Percentiles rank a stretch among this genome's conserved stretches.
These are phyloP conservation scores for Crypturellus undulatus DNA, from an alignment of 2,113 vertebrate genomes.

Conservation along the genomic window DNA sequence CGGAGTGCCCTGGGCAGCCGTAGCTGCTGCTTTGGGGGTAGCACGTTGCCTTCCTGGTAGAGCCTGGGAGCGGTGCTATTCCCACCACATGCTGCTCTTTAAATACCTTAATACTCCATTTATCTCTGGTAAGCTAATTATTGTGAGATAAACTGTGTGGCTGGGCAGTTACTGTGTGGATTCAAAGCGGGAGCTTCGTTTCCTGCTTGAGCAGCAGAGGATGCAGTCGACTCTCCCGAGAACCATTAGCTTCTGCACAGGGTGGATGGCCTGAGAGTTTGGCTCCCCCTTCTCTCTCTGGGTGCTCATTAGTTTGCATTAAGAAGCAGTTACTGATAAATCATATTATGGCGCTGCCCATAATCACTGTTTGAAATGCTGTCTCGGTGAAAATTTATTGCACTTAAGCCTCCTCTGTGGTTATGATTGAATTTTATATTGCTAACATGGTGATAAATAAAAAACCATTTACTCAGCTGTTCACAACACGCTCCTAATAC, in stretches of 20 bases:
- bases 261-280: not conserved
- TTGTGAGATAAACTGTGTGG: slow-evolving; percentile 61
- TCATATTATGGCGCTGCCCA: slow-evolving; percentile 17
- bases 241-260: not conserved
- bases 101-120: slow-evolving; percentile 59
- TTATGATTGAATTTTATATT: slow-evolving; percentile 25
- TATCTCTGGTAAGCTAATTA: slow-evolving; percentile 60
- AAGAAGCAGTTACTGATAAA: slow-evolving; percentile 62
- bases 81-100: slow-evolving; percentile 66
- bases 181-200: slow-evolving; percentile 19
- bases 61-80: not conserved
- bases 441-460: slow-evolving; percentile 20
- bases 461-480: slow-evolving; percentile 37
- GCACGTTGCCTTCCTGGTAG: slow-evolving; percentile 46
- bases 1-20: not conserved
- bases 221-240: slow-evolving; percentile 12
- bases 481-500: slow-evolving; percentile 42
- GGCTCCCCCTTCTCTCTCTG: slow-evolving; percentile 12
- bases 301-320: slow-evolving; percentile 41
- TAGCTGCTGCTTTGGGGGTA: slow-evolving; percentile 67
- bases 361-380: slow-evolving; percentile 45
- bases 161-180: slow-evolving; percentile 19
- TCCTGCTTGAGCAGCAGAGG: slow-evolving; percentile 47
- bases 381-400: slow-evolving; percentile 54
- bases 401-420: slow-evolving; percentile 36